phyloP scores from a whole-genome alignment of 2,797 vertebrate species.

The Lateolabrax maculatus region DNA sequence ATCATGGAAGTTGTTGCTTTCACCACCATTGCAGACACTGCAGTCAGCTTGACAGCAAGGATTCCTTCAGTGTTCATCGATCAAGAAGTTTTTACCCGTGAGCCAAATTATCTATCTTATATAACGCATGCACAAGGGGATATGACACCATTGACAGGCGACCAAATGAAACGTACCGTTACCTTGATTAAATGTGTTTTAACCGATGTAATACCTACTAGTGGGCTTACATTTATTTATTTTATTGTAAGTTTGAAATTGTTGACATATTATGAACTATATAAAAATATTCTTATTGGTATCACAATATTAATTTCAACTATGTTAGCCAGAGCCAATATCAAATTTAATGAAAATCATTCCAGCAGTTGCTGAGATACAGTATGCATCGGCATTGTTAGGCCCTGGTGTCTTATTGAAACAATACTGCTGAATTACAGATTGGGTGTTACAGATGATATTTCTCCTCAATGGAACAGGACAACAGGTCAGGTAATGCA shows the following conservation, averaged over 20 bases:
- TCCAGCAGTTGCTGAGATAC: background rate
- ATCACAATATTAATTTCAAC: background rate
- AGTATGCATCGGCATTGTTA: background rate
- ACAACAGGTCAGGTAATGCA: conserved; percentile 53
- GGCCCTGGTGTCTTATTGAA: background rate
- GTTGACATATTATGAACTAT: background rate
- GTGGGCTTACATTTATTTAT: background rate
- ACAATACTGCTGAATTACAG: background rate
- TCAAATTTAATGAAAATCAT: background rate
- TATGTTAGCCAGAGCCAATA: background rate
- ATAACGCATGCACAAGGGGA: too few relatives aligned
- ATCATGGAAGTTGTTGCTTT: too few relatives aligned
- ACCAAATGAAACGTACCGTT: too few relatives aligned
- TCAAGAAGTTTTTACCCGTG: too few relatives aligned
- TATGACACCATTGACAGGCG: too few relatives aligned
- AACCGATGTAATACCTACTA: background rate
- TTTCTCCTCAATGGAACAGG: conserved; percentile 50
- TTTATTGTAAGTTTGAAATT: background rate
- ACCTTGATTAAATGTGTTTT: too few relatives aligned
- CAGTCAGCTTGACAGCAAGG: too few relatives aligned
- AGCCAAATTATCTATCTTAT: too few relatives aligned
- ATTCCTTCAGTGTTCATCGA: too few relatives aligned
- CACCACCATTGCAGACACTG: too few relatives aligned
- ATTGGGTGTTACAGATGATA: conserved; percentile 23
- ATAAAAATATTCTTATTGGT: background rate